Base-by-base conservation (phyloP, 1,140 invertebrate genomes). In the Neotoxoptera formosana region DNA sequence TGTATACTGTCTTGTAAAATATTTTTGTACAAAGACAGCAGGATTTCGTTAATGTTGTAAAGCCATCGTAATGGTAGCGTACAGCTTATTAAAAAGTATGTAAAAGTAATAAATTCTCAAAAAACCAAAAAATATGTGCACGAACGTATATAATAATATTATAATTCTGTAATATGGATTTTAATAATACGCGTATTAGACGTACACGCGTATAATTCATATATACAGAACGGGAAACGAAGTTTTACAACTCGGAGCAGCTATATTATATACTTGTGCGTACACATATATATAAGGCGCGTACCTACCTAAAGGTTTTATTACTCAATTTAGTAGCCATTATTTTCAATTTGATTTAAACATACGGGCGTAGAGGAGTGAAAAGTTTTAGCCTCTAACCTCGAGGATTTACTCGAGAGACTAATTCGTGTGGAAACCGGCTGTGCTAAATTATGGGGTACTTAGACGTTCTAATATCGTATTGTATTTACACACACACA, bases 311-410 rank as follows among this genome's bases (percentile, higher is more conserved):
- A 56, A 36, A 56, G 88, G 51, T 89, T 89, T 89, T 56, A 56
- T 41, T 56, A 41, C 88, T 34, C 48, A 56, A 89, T 89, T 89
- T 30, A 89, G n/a, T 34, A 34, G 88, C 88, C 88, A 89, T 89
- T 89, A 89, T 89, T 89, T 89, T 89, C 88, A 89, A 89, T 89
- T 89, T 89, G 88, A 89, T 89, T 89, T 89, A 56, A 56, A 56
- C 88, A 53, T 25, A 25, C 25, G 51, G 87, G n/a, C 86, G n/a
- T n/a, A n/a, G 45, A 87, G 48, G 41, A 53, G 34, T 36, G 51
- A 89, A 89, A 89, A 89, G 48, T 89, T 89, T 89, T 56, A 36
- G 88, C n/a, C 88, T 36, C 88, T 56, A 89, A 89, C 88, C 88
- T 41, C 88, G 88, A 41, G 88, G 88, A 89, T 89, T 89, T 89